These are phyloP conservation scores for Sitophilus oryzae DNA, from an alignment of 1,140 invertebrate species.

Conservation along the genomic window DNA sequence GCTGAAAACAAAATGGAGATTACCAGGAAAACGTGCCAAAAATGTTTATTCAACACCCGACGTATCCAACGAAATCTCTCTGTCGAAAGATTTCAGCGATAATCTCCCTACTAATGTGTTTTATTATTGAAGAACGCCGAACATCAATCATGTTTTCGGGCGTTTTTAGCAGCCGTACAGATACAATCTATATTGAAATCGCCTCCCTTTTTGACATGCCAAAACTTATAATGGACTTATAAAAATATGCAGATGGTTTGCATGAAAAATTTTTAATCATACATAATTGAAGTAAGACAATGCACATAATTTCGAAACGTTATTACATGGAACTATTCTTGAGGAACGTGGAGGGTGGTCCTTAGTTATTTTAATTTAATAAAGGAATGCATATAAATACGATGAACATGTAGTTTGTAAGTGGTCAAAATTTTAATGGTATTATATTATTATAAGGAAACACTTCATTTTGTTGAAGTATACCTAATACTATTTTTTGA, in stretches of 20 bases:
- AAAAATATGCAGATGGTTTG: conserved; percentile 17
- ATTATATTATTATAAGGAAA: too few relatives aligned
- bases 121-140: conserved; percentile 4
- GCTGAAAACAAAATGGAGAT: too few relatives aligned
- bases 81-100: not conserved
- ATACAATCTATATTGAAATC: conserved; percentile 18
- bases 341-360: too few relatives aligned
- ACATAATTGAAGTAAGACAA: conserved; percentile 13
- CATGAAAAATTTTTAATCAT: conserved; percentile 16
- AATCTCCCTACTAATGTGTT: not conserved
- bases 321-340: too few relatives aligned
- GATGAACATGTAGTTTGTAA: too few relatives aligned
- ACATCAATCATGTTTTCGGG: conserved; percentile 13
- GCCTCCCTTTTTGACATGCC: conserved; percentile 14
- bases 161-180: conserved; percentile 6
- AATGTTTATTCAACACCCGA: too few relatives aligned
- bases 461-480: too few relatives aligned
- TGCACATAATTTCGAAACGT: conserved; percentile 14
- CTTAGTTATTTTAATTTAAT: too few relatives aligned
- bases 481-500: too few relatives aligned
- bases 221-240: conserved; percentile 16
- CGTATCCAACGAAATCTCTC: not conserved
- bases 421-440: too few relatives aligned
- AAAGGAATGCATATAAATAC: too few relatives aligned
- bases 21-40: too few relatives aligned